Evolutionary conservation across 2,113 vertebrate species (phyloP).

Genomic region (Osmerus eperlanus): DNA sequence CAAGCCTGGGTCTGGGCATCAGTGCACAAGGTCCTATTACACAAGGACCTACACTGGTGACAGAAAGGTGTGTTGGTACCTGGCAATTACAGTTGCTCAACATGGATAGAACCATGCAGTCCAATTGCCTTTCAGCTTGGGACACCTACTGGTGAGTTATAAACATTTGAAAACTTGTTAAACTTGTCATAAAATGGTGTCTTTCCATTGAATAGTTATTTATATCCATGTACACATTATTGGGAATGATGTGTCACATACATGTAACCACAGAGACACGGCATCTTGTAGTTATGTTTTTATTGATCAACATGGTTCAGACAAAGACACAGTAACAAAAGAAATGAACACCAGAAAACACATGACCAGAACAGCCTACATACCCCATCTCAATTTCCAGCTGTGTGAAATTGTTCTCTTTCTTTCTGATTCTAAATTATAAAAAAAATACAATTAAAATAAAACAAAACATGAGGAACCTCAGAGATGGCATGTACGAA

Average conservation of each 20-base stretch:
- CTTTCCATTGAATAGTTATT: neutral
- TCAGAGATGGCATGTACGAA: neutral
- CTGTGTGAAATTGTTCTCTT: too few relatives aligned
- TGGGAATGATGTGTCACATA: neutral
- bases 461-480: neutral
- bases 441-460: neutral
- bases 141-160: too few relatives aligned
- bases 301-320: constrained; percentile 45
- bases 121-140: too few relatives aligned
- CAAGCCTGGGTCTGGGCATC: too few relatives aligned
- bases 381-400: too few relatives aligned
- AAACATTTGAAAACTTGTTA: too few relatives aligned
- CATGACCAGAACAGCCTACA: constrained; percentile 27
- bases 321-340: constrained; percentile 35
- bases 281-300: constrained; percentile 50
- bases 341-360: constrained; percentile 21
- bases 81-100: too few relatives aligned
- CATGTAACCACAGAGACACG: neutral
- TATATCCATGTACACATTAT: neutral
- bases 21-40: too few relatives aligned
- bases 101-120: too few relatives aligned
- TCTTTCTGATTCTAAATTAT: too few relatives aligned
- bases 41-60: too few relatives aligned
- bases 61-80: too few relatives aligned
- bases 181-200: neutral